phyloP scores from a whole-genome alignment of 2,113 vertebrate genomes.

The Megalops atlanticus region DNA sequence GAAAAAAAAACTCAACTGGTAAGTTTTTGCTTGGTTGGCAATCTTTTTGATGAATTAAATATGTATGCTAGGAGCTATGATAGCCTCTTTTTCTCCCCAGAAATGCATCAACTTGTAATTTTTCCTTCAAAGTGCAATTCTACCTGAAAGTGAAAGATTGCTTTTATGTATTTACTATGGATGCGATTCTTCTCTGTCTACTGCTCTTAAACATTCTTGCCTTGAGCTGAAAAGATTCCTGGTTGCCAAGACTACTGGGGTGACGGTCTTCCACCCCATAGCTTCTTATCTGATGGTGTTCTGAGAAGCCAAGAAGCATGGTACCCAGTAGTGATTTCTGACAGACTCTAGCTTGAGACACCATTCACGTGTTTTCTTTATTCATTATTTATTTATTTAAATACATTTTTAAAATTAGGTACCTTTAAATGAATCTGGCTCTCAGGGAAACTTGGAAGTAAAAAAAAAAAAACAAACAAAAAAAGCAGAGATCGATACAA shows the following conservation, averaged over 20 bases:
- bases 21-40: conserved; percentile 60
- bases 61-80: conserved; percentile 53
- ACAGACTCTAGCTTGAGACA: conserved; percentile 51
- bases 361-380: conserved; percentile 68
- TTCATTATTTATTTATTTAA: conserved; percentile 22
- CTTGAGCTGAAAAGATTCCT: neutral
- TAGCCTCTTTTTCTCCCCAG: conserved; percentile 40
- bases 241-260: neutral
- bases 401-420: conserved; percentile 57
- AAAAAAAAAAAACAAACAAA: conserved; percentile 45
- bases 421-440: conserved; percentile 74
- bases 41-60: conserved; percentile 63
- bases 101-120: conserved; percentile 47
- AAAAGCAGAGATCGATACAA: conserved; percentile 68
- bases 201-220: conserved; percentile 9
- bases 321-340: conserved; percentile 57
- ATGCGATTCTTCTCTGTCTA: conserved; percentile 24
- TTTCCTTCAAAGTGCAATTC: conserved; percentile 56
- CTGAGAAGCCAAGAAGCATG: neutral
- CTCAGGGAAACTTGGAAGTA: conserved; percentile 53
- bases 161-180: conserved; percentile 39
- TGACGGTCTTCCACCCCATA: neutral
- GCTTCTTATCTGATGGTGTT: neutral
- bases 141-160: conserved; percentile 42
- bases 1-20: conserved; percentile 30